Evolutionary conservation across 1,140 invertebrate species (phyloP), one percentile per base, ranked within the genome.

Genomic region (Drosophila funebris): DNA sequence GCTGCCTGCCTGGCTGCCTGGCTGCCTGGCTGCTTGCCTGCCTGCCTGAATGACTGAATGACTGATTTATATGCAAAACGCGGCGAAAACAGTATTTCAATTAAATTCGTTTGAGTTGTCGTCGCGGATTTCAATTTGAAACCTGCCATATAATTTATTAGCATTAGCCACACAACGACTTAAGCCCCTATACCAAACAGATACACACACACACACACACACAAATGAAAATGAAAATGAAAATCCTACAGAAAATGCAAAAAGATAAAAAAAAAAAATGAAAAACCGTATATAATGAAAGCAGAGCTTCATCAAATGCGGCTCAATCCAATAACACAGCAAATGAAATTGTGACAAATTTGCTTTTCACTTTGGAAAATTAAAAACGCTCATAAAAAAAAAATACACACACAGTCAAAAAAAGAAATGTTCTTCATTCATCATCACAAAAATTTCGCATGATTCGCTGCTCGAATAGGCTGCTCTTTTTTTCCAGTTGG

Each of bases 341-440:
- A 56, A 76, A 84, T 63, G 69, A 78, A 84, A 84, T 68, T 85
- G 81, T 78, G 81, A 85, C 81, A 85, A 85, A 85, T 85, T 85
- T 85, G 82, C 82, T 87, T 87, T 85, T 85, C 81, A 85, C 81
- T 85, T 85, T 85, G 82, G 57, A 81, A 85, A 85, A 85, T 85
- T 85, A 85, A 85, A 85, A 85, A 87, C 78, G 73, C 63, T 66
- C 80, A 73, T 76, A 84, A 79, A 84, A 84, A 73, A 69, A 74
- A 61, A 7, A 48, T 8, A 54, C 16, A 27, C 33, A 64, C 57
- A 70, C 37, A 61, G 41, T 61, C 57, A 61, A 36, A 58, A 18
- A 5, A 37, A 31, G 61, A 37, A 63, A 50, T n/a, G n/a, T 53
- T 72, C 67, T 85, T 78, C 81, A 85, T 85, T 85, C 78, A 85